Percentiles rank a stretch among this genome's conserved stretches.
These are phyloP conservation scores for Limnephilus rhombicus DNA, from an alignment of 2,888 invertebrate genomes.

Conservation along the genomic window DNA sequence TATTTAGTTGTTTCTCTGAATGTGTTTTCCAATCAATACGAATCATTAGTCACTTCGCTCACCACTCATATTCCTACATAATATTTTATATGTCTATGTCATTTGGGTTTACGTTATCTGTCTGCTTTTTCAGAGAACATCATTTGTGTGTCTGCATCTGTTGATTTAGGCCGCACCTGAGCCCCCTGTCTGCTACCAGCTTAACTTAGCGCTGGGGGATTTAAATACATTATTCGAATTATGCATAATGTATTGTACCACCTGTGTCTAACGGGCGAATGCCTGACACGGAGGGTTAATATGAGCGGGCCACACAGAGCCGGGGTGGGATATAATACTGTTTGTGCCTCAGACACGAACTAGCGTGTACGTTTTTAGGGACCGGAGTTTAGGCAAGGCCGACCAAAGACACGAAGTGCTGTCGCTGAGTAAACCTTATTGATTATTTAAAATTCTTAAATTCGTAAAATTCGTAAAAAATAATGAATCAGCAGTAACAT, in stretches of 20 bases:
- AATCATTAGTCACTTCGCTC: neutral
- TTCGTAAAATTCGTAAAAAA: too few species aligned
- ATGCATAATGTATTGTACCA: neutral
- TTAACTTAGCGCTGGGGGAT: neutral
- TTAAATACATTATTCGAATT: neutral
- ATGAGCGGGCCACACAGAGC: neutral
- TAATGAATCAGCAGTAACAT: too few species aligned
- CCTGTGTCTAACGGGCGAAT: neutral
- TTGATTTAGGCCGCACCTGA: neutral
- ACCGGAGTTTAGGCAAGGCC: neutral
- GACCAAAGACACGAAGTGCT: too few species aligned
- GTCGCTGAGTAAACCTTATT: too few species aligned
- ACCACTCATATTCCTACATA: neutral
- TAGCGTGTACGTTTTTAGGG: neutral
- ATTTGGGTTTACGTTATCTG: neutral
- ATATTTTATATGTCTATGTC: neutral
- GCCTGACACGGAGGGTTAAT: neutral
- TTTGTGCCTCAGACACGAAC: neutral
- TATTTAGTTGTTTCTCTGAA: neutral
- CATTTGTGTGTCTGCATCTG: neutral
- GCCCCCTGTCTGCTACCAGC: neutral
- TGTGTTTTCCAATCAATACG: neutral
- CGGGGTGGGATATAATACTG: neutral
- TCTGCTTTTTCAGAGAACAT: neutral
- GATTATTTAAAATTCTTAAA: too few species aligned